Base-by-base conservation (phyloP, 2,888 invertebrate species). In the Buathra laborator region DNA sequence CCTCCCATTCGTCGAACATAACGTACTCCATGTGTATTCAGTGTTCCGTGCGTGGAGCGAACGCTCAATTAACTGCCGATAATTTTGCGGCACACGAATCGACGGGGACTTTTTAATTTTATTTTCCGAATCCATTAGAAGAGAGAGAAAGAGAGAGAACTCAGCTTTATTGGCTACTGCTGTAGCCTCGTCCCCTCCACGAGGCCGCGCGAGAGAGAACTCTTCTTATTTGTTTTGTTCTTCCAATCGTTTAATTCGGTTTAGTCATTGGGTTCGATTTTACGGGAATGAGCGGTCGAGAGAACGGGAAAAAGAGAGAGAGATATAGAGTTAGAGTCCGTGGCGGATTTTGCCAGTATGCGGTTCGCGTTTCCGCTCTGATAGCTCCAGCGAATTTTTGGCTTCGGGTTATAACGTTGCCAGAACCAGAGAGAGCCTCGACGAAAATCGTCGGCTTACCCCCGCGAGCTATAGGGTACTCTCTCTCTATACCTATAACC, bases 361-460 rank as follows among this genome's bases (percentile, higher is more conserved):
- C 74, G 74, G 72, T 53, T 46, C 46, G 74, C 62, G 12, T 62
- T 74, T 64, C 74, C 32, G 74, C 48, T 62, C 62, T 16, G 74
- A 74, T 48, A 19, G 74, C 48, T 48, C 16, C 10, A 29, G 32
- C 32, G 5, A 32, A 74, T 62, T 74, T 74, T 74, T 64, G 74
- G 74, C 62, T 16, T 48, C 62, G n/a, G 6, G 24, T 12, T 62
- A 1, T 9, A 53, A 19, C 53, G 53, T n/a, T n/a, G 53, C 59
- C 12, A 19, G 24, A 24, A 44, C 72, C 14, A 56, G 56, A 37
- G 56, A 6, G 56, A 72, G 72, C 19, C 29, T 43, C 56, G 14
- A 2, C 10, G 29, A 74, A 62, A 53, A 59, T 59, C 59, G 59
- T 29, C 29, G 59, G 59, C 59, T 59, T 24, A 29, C 24, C 48